Evolutionary conservation across 2,113 vertebrate species (phyloP).

Genomic region (Cryptotis parvus): DNA sequence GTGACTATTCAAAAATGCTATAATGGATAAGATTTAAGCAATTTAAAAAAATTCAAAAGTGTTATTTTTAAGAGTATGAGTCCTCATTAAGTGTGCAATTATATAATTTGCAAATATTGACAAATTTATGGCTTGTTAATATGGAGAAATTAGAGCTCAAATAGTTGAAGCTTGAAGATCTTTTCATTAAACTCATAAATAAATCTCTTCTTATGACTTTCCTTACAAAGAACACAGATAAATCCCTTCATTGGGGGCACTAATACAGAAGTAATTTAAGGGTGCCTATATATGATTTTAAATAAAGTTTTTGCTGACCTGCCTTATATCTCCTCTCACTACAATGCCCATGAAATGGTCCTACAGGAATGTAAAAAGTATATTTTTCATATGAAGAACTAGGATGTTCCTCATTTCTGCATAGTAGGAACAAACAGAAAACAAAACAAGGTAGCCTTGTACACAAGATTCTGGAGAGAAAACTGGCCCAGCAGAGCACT

Average conservation of each 20-base stretch:
- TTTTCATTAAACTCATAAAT: constrained; percentile 13
- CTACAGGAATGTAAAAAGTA: not conserved
- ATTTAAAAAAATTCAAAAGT: not conserved
- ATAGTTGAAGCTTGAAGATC: not conserved
- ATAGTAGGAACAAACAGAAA: not conserved
- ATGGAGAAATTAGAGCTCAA: not conserved
- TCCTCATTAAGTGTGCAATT: constrained; percentile 28
- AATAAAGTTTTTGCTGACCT: not conserved
- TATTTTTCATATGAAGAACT: not conserved
- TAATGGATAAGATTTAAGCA: not conserved
- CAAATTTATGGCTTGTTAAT: not conserved
- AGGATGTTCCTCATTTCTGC: not conserved
- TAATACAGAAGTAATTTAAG: not conserved
- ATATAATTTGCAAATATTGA: not conserved
- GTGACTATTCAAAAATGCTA: not conserved
- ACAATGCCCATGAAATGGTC: not conserved
- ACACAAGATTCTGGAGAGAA: not conserved
- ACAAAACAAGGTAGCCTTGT: not conserved
- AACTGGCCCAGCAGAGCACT: not conserved
- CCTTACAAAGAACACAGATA: not conserved
- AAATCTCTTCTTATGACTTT: not conserved
- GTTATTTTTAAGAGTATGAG: not conserved
- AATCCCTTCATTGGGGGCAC: not conserved
- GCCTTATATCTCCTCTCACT: not conserved
- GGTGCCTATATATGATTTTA: not conserved